These are phyloP conservation scores for Hepsetus odoe DNA, from an alignment of 2,113 vertebrate species.

Conservation along the genomic window DNA sequence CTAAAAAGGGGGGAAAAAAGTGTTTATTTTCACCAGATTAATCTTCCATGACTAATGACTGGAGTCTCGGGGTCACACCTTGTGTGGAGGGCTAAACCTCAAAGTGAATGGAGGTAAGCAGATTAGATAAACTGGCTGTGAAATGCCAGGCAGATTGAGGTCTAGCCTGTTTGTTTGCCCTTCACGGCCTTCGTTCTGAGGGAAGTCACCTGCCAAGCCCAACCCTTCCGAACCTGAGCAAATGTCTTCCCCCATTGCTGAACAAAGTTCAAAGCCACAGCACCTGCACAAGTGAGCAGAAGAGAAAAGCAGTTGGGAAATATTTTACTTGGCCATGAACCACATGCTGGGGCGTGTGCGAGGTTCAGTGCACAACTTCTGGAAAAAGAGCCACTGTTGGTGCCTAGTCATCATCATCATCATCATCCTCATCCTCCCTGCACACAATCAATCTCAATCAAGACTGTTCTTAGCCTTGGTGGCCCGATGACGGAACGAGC, in stretches of 20 bases:
- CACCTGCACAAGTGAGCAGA: slow-evolving; percentile 26
- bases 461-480: too few species aligned
- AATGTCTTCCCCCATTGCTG: not conserved
- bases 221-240: not conserved
- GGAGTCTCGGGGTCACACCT: slow-evolving; percentile 18
- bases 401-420: too few species aligned
- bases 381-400: not conserved
- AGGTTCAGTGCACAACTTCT: not conserved
- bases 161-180: slow-evolving; percentile 28
- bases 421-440: too few species aligned
- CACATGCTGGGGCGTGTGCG: slow-evolving; percentile 22
- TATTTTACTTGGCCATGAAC: slow-evolving; percentile 32
- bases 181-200: slow-evolving; percentile 5
- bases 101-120: slow-evolving; percentile 16
- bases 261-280: not conserved
- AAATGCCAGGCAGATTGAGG: slow-evolving; percentile 20
- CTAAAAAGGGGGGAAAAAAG: not conserved
- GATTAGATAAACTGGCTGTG: slow-evolving; percentile 27
- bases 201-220: slow-evolving; percentile 26
- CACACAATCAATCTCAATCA: too few species aligned
- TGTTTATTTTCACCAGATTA: slow-evolving; percentile 20
- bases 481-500: too few species aligned
- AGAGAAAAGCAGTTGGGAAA: slow-evolving; percentile 12
- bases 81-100: slow-evolving; percentile 4
- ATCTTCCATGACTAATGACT: not conserved